These are phyloP conservation scores for Empis livida DNA, from an alignment of 2,888 invertebrate species.

Conservation along the genomic window DNA sequence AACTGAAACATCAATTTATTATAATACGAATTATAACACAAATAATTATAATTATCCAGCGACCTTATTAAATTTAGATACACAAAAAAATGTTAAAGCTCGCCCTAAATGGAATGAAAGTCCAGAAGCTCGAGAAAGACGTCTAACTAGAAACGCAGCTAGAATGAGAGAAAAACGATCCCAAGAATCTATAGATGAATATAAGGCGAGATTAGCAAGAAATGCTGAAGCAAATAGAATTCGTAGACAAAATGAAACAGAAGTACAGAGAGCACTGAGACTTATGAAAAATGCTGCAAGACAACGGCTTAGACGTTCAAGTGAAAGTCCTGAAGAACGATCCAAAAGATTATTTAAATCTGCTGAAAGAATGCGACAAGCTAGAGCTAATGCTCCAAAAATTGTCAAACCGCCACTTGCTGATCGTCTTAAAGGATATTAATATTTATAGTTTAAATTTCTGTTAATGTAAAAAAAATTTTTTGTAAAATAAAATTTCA, in stretches of 20 bases:
- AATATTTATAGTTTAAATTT: slow-evolving; percentile 6
- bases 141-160: slow-evolving; percentile 34
- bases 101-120: slow-evolving; percentile 35
- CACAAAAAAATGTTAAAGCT: slow-evolving; percentile 17
- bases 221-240: slow-evolving; percentile 35
- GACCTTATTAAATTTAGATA: slow-evolving; percentile 17
- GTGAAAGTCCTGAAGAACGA: slow-evolving; percentile 32
- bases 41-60: slow-evolving; percentile 13
- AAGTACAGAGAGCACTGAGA: slow-evolving; percentile 36
- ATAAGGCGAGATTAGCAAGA: slow-evolving; percentile 31
- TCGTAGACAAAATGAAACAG: slow-evolving; percentile 34
- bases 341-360: slow-evolving; percentile 32
- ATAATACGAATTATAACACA: not conserved
- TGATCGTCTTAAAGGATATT: slow-evolving; percentile 34
- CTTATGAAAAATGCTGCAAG: slow-evolving; percentile 36
- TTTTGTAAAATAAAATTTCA: too few relatives aligned
- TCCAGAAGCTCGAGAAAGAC: slow-evolving; percentile 30
- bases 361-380: slow-evolving; percentile 32
- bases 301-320: slow-evolving; percentile 32
- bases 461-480: not conserved
- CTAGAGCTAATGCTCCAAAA: slow-evolving; percentile 33
- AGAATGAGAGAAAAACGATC: slow-evolving; percentile 35
- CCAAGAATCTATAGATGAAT: slow-evolving; percentile 32
- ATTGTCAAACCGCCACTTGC: slow-evolving; percentile 33
- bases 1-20: not conserved